phyloP scores from a whole-genome alignment of 2,113 vertebrate genomes.

The Rattus norvegicus region DNA sequence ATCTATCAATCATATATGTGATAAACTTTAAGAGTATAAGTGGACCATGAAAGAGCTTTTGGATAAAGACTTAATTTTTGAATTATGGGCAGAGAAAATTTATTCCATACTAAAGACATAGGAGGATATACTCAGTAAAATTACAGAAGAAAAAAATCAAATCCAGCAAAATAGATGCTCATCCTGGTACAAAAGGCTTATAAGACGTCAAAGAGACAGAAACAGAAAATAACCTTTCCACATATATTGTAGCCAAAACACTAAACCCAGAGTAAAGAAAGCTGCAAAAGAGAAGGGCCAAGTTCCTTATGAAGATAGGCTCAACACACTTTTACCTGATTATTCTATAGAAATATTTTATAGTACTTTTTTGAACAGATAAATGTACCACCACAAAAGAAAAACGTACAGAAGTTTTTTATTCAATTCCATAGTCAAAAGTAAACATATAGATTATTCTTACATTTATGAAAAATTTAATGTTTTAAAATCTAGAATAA shows the following conservation, averaged over 20 bases:
- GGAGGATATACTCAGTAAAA: background rate
- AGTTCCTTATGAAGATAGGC: background rate
- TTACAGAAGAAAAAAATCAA: background rate
- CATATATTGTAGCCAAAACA: background rate
- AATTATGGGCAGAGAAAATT: background rate
- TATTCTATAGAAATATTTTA: background rate
- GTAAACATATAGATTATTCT: background rate
- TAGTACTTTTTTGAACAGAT: background rate
- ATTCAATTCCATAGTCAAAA: background rate
- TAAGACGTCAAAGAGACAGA: background rate
- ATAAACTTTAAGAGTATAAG: background rate
- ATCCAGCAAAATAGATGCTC: background rate
- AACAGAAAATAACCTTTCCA: background rate
- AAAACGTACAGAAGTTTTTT: background rate
- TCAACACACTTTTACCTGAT: too few species aligned
- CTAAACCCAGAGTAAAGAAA: background rate
- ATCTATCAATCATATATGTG: background rate
- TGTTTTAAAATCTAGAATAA: background rate
- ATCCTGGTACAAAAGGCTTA: background rate
- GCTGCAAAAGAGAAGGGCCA: background rate
- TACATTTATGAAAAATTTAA: background rate
- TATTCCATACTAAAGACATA: background rate
- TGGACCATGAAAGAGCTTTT: background rate
- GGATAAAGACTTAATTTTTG: background rate
- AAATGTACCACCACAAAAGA: background rate